Base-by-base conservation (phyloP, 2,888 invertebrate genomes). In the Spilarctia lutea region DNA sequence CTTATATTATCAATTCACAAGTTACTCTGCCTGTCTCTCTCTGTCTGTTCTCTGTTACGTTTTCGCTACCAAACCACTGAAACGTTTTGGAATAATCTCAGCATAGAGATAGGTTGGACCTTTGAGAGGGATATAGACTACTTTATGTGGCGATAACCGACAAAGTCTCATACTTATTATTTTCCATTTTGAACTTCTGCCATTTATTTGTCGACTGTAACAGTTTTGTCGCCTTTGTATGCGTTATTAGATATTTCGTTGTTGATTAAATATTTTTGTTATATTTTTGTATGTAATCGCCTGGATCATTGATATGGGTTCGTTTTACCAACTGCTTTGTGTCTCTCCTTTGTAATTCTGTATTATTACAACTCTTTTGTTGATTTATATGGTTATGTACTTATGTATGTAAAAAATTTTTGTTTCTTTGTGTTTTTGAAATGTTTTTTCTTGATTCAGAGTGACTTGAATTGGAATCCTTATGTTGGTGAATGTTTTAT, bases 201-300 rank as follows among this genome's bases (percentile, higher is more conserved):
- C 20, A 69, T 67, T 72, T 48, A 33, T 24, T 74, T 73, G 7
- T n/a, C 20, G 27, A 52, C 13, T 72, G 73, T 66, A 65, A 71
- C 75, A 70, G 24, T 69, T 73, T 69, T 77, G 73, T 77, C 75
- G 70, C 75, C 39, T 60, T 83, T 81, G 76, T 83, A 18, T n/a
- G 11, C 27, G 52, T 74, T 79, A 76, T 79, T 73, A 78, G 69
- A 84, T 78, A 66, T 78, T 79, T 72, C 69, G 68, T 52, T 68
- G 73, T 78, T 79, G 83, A 83, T 85, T 85, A 81, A 79, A 81
- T 77, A 81, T 83, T 78, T 48, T 79, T 74, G 70, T 73, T 75
- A 65, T 42, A 73, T 73, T 76, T 75, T 75, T 56, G 60, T 82
- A 75, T 81, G 75, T 78, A 42, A 63, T 68, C 73, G 39, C 0